phyloP scores from a whole-genome alignment of 2,797 vertebrate species.

The Lateolabrax maculatus region DNA sequence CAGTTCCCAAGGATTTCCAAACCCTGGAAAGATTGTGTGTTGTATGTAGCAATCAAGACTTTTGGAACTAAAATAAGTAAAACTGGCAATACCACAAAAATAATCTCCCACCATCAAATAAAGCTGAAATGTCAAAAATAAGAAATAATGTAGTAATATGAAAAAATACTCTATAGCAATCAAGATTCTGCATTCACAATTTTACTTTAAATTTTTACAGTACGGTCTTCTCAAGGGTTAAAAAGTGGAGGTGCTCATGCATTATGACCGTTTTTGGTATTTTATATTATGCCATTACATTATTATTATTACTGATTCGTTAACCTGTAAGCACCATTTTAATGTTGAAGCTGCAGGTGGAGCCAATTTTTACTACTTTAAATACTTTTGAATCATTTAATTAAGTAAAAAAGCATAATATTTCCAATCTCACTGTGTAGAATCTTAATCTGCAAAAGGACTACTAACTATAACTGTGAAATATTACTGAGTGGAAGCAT shows the following conservation, averaged over 20 bases:
- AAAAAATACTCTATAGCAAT: too few relatives aligned
- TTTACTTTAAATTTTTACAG: too few relatives aligned
- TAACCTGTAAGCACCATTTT: background rate
- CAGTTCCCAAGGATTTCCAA: background rate
- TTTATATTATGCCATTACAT: background rate
- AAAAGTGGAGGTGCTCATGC: too few relatives aligned
- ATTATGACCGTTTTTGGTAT: background rate
- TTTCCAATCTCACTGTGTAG: background rate
- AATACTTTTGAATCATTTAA: background rate
- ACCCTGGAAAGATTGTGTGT: too few relatives aligned
- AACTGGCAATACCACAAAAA: background rate
- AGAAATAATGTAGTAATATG: too few relatives aligned
- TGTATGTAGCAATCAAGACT: background rate
- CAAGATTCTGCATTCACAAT: too few relatives aligned
- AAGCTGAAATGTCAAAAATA: too few relatives aligned
- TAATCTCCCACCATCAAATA: too few relatives aligned
- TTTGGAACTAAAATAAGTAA: background rate
- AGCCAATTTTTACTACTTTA: background rate
- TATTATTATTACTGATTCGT: background rate
- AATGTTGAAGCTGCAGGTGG: background rate
- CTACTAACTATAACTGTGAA: background rate
- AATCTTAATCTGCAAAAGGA: background rate
- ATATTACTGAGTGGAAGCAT: background rate
- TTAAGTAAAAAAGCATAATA: background rate
- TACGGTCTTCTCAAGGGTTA: too few relatives aligned